phyloP scores from a whole-genome alignment of 1,140 invertebrate species.

The Formica exsecta region DNA sequence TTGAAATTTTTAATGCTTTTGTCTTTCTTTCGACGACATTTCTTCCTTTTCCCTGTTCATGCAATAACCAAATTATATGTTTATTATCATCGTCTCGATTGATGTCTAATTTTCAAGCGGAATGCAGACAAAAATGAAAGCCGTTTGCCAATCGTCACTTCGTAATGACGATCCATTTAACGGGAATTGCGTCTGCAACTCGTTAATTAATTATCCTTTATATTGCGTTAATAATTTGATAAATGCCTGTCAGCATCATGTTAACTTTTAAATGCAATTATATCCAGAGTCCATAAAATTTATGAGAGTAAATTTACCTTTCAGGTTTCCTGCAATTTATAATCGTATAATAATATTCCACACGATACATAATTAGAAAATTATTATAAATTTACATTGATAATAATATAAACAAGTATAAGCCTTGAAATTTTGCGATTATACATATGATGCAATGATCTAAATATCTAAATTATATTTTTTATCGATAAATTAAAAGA shows the following conservation, averaged over 20 bases:
- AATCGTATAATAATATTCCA: neutral
- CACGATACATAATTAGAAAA: neutral
- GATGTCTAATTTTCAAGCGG: constrained; percentile 27
- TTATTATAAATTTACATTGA: constrained; percentile 1
- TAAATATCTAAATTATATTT: neutral
- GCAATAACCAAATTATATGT: constrained; percentile 37
- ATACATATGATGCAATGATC: neutral
- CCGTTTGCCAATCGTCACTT: constrained; percentile 22
- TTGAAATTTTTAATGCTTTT: constrained; percentile 67
- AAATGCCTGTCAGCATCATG: constrained; percentile 18
- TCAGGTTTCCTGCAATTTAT: neutral
- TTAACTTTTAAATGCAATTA: constrained; percentile 39
- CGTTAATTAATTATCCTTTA: constrained; percentile 42
- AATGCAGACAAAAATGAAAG: constrained; percentile 27
- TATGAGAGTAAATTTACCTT: neutral
- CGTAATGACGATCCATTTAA: constrained; percentile 16
- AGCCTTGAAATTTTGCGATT: neutral
- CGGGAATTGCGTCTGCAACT: neutral
- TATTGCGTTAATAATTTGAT: constrained; percentile 24
- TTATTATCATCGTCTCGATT: constrained; percentile 39
- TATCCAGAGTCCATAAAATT: neutral
- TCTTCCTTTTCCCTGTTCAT: neutral
- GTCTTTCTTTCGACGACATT: constrained; percentile 5
- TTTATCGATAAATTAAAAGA: neutral
- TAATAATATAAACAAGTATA: neutral